Base-by-base conservation (phyloP, 92 coral and sea anemone species). In the Ricordea florida region DNA sequence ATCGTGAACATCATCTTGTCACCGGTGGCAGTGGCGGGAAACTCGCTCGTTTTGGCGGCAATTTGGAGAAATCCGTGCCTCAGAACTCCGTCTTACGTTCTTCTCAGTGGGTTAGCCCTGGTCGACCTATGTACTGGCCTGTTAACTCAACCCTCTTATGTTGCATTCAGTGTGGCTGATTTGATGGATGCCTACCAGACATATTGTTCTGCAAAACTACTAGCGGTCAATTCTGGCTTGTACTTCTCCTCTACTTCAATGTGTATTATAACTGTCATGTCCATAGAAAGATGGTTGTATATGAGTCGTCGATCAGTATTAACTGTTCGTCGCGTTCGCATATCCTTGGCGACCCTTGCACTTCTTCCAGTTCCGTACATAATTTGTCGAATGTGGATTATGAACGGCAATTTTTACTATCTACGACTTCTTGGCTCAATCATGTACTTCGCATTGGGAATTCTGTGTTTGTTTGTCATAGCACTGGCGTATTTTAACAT, bases 71-170 rank as follows among this genome's bases (percentile, higher is more conserved):
- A 17, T 1, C 20, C 44, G 9, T 47, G 25, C 11, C 33, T 7
- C 3, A 66, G 46, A 31, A 46, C 73, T 20, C 6, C 46, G 4
- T 66, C 49, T 18, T 51, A 66, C 20, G 10, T 11, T 21, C 58
- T 66, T 10, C 73, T 66, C 10, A 48, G 42, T 47, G 73, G 59
- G n/a, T 2, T 66, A 23, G 59, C 32, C 1, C 9, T 66, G 4
- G 49, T 59, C 9, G 73, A 66, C 24, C 15, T 66, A 3, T 48
- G 59, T 8, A 66, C 73, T 0, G 73, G 59, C 11, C 46, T 66
- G 9, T 32, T 66, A 6, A 26, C 33, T 24, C 46, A 47, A 7
- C 73, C 73, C 5, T 27, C 35, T n/a, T 16, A 2, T 5, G 73
- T 15, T 11, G 34, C 52, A 6, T 4, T 23, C 69, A 24, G 2